Conservation (phyloP, 1,140 invertebrate genomes). For the Leptopilina clavipes region DNA sequence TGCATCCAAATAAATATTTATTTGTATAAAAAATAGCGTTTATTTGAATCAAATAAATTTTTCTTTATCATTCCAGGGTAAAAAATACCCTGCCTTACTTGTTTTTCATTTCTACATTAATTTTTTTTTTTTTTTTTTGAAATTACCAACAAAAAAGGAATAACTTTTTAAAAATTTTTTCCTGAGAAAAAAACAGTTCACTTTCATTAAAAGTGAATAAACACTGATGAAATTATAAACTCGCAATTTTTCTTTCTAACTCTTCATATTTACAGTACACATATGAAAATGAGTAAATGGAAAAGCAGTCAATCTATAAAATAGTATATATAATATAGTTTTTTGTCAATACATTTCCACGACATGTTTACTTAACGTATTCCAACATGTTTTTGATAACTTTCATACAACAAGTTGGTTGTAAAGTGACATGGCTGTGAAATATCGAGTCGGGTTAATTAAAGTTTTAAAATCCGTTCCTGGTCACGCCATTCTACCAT, state of each 20-base stretch:
- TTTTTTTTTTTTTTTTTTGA: too few relatives aligned
- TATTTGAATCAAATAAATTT: too few relatives aligned
- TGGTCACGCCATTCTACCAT: slow-evolving; percentile 26
- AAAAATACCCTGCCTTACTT: too few relatives aligned
- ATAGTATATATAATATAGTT: not conserved
- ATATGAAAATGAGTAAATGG: not conserved
- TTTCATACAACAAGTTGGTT: slow-evolving; percentile 1
- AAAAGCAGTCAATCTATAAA: slow-evolving; percentile 7
- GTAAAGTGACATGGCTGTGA: slow-evolving; percentile 23
- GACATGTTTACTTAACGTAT: not conserved
- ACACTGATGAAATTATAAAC: not conserved
- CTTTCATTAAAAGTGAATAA: too few relatives aligned
- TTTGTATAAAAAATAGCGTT: too few relatives aligned
- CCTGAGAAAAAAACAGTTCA: too few relatives aligned
- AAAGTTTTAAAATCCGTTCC: slow-evolving; percentile 26
- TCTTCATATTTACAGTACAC: not conserved
- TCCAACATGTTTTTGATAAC: not conserved
- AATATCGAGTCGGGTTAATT: slow-evolving; percentile 8
- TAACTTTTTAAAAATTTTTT: too few relatives aligned
- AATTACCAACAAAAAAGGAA: too few relatives aligned
- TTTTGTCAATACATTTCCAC: not conserved
- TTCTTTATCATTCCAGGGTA: too few relatives aligned
- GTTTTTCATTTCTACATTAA: too few relatives aligned
- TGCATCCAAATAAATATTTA: too few relatives aligned
- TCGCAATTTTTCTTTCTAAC: not conserved